Base-by-base conservation (phyloP, 2,113 vertebrate species). In the Leuciscus idus region DNA sequence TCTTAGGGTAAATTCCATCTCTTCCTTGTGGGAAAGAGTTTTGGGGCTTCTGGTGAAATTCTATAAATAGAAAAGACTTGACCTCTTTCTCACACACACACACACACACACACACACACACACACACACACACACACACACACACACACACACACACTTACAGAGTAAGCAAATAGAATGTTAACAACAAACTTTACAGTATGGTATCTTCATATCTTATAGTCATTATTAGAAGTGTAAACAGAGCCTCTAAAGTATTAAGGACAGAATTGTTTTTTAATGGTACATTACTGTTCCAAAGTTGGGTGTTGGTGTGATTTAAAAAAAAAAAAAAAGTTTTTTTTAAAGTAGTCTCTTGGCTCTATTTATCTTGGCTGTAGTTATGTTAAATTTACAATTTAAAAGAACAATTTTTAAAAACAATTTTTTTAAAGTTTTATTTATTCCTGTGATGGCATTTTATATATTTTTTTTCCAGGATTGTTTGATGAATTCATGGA, bases 11-110 rank as follows among this genome's bases (percentile, higher is more conserved):
- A 36, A 52, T 68, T 85, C 46, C 61, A 68, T 52, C 43, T 78
- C 2, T 26, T 7, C 73, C 39, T 50, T 76, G 46, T 39, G 23
- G 57, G 73, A 85, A 76, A 76, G 46, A 19, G 61, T 66, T 85
- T 36, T 46, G 8, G 46, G 46, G 57, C 19, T 77, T 77, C 26
- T 30, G 4, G 55, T 46, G 26, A 50, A 43, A 75, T 39, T 55
- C 52, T 84, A 66, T 64, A 64, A 66, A 64, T 64, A 23, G 57
- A 48, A 52, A 21, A 76, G 46, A 4, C 55, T 59, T 4, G 6
- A 59, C 30, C 72, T 48, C 6, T 15, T 4, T 13, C 23, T 1
- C 72, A 0, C 39, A 2, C 64, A 1, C 15, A 13, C 13, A 15
- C 11, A 5, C 7, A 61, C 57, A n/a, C 50, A 52, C 50, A 12